A percentile compares a stretch with the other conserved stretches of the same genome.
Evolutionary conservation across 2,888 invertebrate genomes (phyloP).

Genomic region (Dryobotodes eremita): DNA sequence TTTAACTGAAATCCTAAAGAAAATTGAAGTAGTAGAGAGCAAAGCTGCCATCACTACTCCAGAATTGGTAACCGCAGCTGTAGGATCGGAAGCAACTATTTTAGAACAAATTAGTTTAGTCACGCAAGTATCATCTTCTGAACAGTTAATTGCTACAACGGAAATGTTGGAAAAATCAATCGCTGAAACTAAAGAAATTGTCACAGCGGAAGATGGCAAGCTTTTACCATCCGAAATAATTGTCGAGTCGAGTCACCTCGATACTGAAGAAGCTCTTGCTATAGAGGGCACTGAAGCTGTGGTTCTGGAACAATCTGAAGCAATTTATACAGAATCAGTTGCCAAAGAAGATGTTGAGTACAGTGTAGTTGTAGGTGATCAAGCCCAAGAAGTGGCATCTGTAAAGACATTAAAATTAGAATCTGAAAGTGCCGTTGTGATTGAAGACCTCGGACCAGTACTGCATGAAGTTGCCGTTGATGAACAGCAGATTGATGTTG

Average conservation of each 20-base stretch:
- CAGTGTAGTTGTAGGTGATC: slow-evolving; percentile 8
- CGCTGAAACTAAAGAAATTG: slow-evolving; percentile 35
- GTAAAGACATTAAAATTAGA: slow-evolving; percentile 30
- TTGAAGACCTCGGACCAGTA: slow-evolving; percentile 45
- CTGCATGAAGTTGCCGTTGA: slow-evolving; percentile 23
- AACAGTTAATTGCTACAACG: slow-evolving; percentile 39
- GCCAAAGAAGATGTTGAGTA: slow-evolving; percentile 22
- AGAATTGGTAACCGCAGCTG: slow-evolving; percentile 37
- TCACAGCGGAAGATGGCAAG: slow-evolving; percentile 22
- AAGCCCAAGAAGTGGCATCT: slow-evolving; percentile 17
- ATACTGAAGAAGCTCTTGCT: slow-evolving; percentile 13
- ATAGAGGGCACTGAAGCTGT: slow-evolving; percentile 32
- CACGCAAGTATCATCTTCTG: slow-evolving; percentile 17
- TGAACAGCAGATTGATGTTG: slow-evolving; percentile 31
- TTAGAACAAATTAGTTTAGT: slow-evolving; percentile 48
- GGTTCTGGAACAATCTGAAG: slow-evolving; percentile 34
- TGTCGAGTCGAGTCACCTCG: not conserved
- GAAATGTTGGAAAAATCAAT: slow-evolving; percentile 45
- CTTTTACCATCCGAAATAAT: slow-evolving; percentile 4
- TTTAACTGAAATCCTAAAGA: slow-evolving; percentile 32
- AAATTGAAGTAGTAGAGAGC: slow-evolving; percentile 26
- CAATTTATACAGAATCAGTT: slow-evolving; percentile 10
- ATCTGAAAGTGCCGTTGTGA: slow-evolving; percentile 37
- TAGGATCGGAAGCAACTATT: slow-evolving; percentile 42
- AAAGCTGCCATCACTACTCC: slow-evolving; percentile 19